phyloP scores from a whole-genome alignment of 2,113 vertebrate species.

The Pyxicephalus adspersus region DNA sequence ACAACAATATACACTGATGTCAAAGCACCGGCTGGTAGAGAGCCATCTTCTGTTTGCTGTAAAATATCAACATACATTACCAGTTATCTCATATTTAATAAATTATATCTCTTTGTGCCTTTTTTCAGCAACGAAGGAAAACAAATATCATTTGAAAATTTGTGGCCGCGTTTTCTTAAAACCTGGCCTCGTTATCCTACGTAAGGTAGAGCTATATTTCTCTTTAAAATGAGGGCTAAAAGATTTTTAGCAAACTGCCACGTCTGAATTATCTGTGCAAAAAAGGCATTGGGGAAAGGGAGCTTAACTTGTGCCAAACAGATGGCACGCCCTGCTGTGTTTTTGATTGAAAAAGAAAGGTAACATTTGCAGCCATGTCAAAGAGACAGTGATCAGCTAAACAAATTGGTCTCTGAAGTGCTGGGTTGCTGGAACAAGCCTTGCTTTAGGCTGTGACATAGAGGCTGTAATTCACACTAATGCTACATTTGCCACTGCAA shows the following conservation, averaged over 20 bases:
- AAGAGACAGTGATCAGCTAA: slow-evolving; percentile 86
- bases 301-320: slow-evolving; percentile 82
- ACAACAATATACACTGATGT: slow-evolving; percentile 25
- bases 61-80: slow-evolving; percentile 18
- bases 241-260: slow-evolving; percentile 77
- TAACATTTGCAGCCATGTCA: slow-evolving; percentile 92
- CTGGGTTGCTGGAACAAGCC: slow-evolving; percentile 80
- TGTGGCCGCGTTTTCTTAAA: neutral
- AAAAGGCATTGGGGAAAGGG: slow-evolving; percentile 81
- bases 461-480: slow-evolving; percentile 82
- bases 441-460: slow-evolving; percentile 72
- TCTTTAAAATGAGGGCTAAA: slow-evolving; percentile 69
- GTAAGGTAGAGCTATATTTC: slow-evolving; percentile 72
- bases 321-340: slow-evolving; percentile 93
- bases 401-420: slow-evolving; percentile 91
- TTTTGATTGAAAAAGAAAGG: slow-evolving; percentile 93
- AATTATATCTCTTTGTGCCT: slow-evolving; percentile 29
- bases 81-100: slow-evolving; percentile 19
- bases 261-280: slow-evolving; percentile 82
- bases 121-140: neutral
- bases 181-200: neutral
- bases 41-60: slow-evolving; percentile 9
- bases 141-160: neutral
- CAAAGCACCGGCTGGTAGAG: slow-evolving; percentile 12
- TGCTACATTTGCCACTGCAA: slow-evolving; percentile 65